Conservation (phyloP, 2,113 vertebrate species). For the Litocranius walleri region DNA sequence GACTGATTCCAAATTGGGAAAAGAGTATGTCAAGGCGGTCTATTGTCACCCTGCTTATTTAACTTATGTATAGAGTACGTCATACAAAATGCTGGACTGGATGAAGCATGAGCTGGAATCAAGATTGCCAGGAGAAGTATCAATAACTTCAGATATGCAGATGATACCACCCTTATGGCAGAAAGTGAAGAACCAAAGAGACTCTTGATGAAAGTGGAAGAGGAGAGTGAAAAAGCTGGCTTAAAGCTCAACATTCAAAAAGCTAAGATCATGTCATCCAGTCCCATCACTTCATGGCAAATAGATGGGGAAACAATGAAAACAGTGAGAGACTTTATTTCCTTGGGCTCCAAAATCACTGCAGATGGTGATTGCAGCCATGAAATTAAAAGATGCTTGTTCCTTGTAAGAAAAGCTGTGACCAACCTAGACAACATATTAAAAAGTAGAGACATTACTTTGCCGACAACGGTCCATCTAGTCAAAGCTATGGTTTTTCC, state of each 20-base stretch:
- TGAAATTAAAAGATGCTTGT: background rate
- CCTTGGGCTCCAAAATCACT: background rate
- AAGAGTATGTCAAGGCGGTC: background rate
- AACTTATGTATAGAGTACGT: background rate
- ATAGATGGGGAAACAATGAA: background rate
- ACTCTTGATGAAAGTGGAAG: background rate
- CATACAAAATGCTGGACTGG: background rate
- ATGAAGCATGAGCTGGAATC: background rate
- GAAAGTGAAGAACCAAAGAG: background rate
- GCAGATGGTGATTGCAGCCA: background rate
- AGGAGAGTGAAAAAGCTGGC: background rate
- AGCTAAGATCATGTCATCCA: background rate
- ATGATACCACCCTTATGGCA: background rate
- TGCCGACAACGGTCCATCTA: background rate
- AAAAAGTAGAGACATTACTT: background rate
- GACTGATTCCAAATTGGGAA: background rate
- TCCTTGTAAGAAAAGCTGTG: background rate
- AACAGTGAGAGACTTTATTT: background rate
- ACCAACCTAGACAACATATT: background rate
- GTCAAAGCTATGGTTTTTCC: background rate
- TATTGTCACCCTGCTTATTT: background rate
- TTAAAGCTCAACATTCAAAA: background rate
- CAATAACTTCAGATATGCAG: background rate
- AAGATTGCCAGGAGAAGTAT: background rate
- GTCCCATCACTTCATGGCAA: background rate